These are phyloP conservation scores for Ephestia elutella DNA, from an alignment of 1,140 invertebrate genomes.

Conservation along the genomic window DNA sequence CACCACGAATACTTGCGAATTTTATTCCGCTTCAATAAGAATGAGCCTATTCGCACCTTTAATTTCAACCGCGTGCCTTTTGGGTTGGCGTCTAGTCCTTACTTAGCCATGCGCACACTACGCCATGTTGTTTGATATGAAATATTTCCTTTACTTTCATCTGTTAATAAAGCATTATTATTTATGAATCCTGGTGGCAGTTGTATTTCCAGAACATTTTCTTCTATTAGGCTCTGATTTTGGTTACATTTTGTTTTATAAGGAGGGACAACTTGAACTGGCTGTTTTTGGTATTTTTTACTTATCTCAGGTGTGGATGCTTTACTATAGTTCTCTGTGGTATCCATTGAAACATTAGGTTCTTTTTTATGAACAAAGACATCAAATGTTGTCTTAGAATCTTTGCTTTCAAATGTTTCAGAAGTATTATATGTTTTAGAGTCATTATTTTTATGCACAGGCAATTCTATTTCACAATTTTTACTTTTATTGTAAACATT, in stretches of 20 bases:
- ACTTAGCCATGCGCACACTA: too few relatives aligned
- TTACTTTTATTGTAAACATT: background rate
- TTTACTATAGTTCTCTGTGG: background rate
- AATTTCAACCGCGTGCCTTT: too few relatives aligned
- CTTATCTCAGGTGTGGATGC: background rate
- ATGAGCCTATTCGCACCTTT: too few relatives aligned
- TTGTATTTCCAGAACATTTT: background rate
- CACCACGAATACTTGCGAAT: too few relatives aligned
- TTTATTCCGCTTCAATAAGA: too few relatives aligned
- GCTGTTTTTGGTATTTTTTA: background rate
- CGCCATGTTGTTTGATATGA: background rate
- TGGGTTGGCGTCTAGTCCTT: too few relatives aligned
- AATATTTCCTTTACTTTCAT: background rate
- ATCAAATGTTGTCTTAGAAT: background rate
- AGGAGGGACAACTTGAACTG: background rate
- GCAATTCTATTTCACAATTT: background rate
- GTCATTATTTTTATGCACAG: background rate
- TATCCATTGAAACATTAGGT: background rate
- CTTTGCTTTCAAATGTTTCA: background rate
- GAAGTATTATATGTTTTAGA: background rate
- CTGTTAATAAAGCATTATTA: background rate
- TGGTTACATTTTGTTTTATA: background rate
- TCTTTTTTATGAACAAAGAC: background rate
- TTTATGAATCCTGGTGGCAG: background rate
- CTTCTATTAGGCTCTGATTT: background rate